Evolutionary conservation across 2,888 invertebrate species (phyloP), one percentile per base, ranked within the genome.

Genomic region (Chydorus sphaericus): DNA sequence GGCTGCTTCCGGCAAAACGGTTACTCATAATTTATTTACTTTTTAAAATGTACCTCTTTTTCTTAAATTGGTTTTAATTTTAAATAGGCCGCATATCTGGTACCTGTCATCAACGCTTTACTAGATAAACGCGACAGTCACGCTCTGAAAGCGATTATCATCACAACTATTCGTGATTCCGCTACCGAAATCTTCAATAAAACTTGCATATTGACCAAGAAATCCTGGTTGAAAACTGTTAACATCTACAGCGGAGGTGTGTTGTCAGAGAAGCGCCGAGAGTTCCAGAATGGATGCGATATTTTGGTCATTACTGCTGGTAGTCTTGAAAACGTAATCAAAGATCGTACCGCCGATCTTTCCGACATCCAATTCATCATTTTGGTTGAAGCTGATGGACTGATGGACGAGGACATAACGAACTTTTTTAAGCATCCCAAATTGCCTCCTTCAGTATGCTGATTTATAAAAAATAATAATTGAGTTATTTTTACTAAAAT

Each of bases 1-100:
- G 69, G 98, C 97, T 7, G 97, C 97, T 0, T 94, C 94, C 0
- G 98, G 97, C 14, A 97, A 97, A 74, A 96, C 96, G 1, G 85
- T 83, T 71, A 73, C 30, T 14, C 8, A 26, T 44, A 50, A 30
- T 10, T 16, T 7, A 44, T 31, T 26, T n/a, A 38, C n/a, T n/a
- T n/a, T n/a, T n/a, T n/a, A n/a, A n/a, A n/a, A n/a, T n/a, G n/a
- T 28, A n/a, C 2, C 18, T 14, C 18, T 16, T 48, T 52, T 11
- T 18, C 30, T 29, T 55, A 14, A 16, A 28, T 48, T 6, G 29
- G 26, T 28, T 28, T 20, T 55, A 31, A 30, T 48, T 16, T 30
- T 54, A 57, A 37, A n/a, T 67, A 83, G 82, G 94, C 94, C 1
- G 94, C 96, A 0, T 97, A 92, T 66, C 69, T 96, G 23, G 68